A percentile compares a stretch with the other conserved stretches of the same genome.
Conservation (phyloP, 2,113 vertebrate genomes). For the Pelodiscus sinensis region DNA sequence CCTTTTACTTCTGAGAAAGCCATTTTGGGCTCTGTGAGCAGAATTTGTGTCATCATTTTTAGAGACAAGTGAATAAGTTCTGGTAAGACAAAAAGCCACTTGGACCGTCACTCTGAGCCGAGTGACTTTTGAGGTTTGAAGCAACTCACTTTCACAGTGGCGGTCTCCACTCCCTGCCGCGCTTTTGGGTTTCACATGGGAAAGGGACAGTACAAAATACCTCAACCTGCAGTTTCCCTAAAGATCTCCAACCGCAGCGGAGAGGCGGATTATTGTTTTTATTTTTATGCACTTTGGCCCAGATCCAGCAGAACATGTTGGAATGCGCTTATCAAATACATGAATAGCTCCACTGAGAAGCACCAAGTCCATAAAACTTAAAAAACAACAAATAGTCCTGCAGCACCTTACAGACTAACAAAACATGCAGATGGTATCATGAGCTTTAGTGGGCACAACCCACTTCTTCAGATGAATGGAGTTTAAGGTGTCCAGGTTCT, state of each 20-base stretch:
- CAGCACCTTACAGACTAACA: too few species aligned
- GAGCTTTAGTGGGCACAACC: too few species aligned
- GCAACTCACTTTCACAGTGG: not conserved
- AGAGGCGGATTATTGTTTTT: not conserved
- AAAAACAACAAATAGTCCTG: too few species aligned
- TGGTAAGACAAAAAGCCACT: accelerated
- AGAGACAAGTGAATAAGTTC: not conserved
- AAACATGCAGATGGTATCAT: too few species aligned
- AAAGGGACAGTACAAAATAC: not conserved
- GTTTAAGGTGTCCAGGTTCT: too few species aligned
- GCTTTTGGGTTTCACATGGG: not conserved
- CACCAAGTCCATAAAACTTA: not conserved
- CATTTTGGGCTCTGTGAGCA: not conserved
- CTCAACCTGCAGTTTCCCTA: not conserved
- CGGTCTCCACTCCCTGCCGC: not conserved
- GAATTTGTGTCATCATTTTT: not conserved
- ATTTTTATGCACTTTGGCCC: not conserved
- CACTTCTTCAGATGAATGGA: too few species aligned
- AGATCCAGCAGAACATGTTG: not conserved
- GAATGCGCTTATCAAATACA: not conserved
- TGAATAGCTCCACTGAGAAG: not conserved
- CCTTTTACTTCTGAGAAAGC: not conserved
- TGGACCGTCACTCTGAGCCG: not conserved
- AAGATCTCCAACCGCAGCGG: not conserved
- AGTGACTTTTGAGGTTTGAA: not conserved